Conservation (phyloP, 2,888 invertebrate genomes). For the Patella depressa region DNA sequence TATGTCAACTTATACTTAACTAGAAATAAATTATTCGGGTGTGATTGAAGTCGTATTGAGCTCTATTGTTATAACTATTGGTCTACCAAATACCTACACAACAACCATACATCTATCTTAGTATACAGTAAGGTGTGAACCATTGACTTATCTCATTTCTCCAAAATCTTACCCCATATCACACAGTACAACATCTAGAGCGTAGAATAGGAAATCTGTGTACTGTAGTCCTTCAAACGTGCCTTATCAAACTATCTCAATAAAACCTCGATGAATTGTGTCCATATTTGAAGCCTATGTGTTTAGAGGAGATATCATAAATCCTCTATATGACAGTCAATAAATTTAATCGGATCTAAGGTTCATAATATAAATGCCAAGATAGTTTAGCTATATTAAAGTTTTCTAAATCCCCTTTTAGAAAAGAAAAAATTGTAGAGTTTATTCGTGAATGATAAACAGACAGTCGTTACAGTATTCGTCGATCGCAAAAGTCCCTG, state of each 20-base stretch:
- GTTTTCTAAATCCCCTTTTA: too few relatives aligned
- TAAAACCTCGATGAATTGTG: conserved; percentile 2
- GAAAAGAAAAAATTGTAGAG: too few relatives aligned
- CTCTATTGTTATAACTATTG: conserved; percentile 1
- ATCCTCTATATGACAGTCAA: conserved; percentile 7
- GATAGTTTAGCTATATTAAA: too few relatives aligned
- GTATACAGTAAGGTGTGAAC: not conserved
- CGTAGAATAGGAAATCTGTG: too few relatives aligned
- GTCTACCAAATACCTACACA: not conserved
- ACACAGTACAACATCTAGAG: too few relatives aligned
- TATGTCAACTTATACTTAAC: conserved; percentile 5
- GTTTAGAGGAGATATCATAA: conserved; percentile 1
- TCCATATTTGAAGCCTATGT: not conserved
- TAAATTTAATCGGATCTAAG: conserved; percentile 4
- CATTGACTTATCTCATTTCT: too few relatives aligned
- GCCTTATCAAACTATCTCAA: conserved; percentile 1
- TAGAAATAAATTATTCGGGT: not conserved
- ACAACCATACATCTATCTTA: not conserved
- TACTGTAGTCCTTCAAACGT: not conserved
- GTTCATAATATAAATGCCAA: conserved; percentile 8
- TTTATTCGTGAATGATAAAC: too few relatives aligned
- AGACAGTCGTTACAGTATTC: too few relatives aligned
- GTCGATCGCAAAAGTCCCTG: too few relatives aligned
- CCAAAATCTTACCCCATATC: too few relatives aligned
- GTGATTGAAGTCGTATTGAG: conserved; percentile 2